Evolutionary conservation across 2,113 vertebrate genomes (phyloP).

Genomic region (Pelodiscus sinensis): DNA sequence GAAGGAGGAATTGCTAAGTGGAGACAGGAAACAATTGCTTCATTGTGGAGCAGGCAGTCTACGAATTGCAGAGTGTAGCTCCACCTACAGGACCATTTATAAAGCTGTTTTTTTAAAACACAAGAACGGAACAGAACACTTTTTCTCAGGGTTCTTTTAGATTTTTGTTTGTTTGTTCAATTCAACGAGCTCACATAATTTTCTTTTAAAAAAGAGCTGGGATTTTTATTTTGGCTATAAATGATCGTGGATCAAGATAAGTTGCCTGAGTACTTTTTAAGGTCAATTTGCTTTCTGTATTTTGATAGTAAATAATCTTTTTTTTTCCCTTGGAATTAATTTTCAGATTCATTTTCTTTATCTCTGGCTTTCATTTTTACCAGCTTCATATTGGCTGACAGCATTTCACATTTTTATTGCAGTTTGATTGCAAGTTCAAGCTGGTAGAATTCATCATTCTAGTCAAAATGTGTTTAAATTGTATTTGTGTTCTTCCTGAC

Average conservation of each 20-base stretch:
- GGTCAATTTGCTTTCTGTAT: constrained; percentile 15
- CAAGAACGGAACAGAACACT: neutral
- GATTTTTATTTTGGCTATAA: accelerated
- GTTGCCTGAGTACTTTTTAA: neutral
- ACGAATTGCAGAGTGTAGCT: constrained; percentile 89
- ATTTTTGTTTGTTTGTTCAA: neutral
- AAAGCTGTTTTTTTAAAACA: constrained; percentile 54
- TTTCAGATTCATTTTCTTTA: constrained; percentile 46
- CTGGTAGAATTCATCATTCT: constrained; percentile 49
- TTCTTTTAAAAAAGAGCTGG: accelerated
- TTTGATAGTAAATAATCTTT: constrained; percentile 66
- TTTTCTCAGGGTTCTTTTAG: neutral
- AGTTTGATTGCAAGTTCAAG: constrained; percentile 22
- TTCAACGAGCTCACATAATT: neutral
- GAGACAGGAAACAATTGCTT: constrained; percentile 83
- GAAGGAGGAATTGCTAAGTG: constrained; percentile 68
- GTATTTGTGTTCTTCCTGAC: constrained; percentile 45
- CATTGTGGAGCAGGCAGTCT: constrained; percentile 78
- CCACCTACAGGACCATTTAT: constrained; percentile 92
- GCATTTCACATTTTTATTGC: constrained; percentile 52
- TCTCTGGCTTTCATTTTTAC: constrained; percentile 67
- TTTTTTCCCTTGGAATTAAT: constrained; percentile 37
- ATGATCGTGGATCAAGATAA: accelerated
- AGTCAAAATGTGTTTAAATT: constrained; percentile 35
- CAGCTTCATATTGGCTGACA: constrained; percentile 59